Percentiles rank a stretch among this genome's conserved stretches.
phyloP scores from a whole-genome alignment of 2,113 vertebrate genomes.

The Eolophus roseicapilla region DNA sequence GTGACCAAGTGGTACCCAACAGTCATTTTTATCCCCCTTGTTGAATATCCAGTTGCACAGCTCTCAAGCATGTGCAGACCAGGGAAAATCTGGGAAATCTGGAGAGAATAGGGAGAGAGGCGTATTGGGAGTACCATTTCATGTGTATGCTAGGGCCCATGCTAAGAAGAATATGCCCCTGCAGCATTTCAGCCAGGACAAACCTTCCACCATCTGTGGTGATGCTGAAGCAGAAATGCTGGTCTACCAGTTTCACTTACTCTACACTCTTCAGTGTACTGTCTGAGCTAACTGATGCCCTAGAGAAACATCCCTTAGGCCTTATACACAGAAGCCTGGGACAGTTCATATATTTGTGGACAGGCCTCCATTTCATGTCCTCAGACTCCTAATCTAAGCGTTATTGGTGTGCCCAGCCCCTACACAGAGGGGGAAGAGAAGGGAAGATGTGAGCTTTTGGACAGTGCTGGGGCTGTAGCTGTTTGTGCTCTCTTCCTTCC shows the following conservation, averaged over 20 bases:
- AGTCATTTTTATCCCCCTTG: neutral
- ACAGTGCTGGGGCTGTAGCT: neutral
- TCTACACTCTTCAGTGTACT: neutral
- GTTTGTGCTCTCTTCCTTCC: neutral
- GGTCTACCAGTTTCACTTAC: neutral
- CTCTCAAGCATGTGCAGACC: neutral
- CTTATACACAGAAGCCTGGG: neutral
- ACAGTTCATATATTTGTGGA: neutral
- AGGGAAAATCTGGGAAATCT: neutral
- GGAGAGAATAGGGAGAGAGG: neutral
- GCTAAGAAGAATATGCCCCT: neutral
- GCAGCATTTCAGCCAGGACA: neutral
- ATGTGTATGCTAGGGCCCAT: neutral
- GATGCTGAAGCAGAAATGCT: neutral
- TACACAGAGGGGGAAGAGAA: rapidly evolving
- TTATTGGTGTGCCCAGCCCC: neutral
- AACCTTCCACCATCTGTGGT: neutral
- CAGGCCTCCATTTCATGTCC: neutral
- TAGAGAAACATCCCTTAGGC: neutral
- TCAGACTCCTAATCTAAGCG: rapidly evolving
- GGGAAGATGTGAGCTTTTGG: neutral
- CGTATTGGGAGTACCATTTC: neutral
- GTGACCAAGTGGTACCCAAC: neutral
- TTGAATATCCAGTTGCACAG: neutral
- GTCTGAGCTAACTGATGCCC: neutral